These are phyloP conservation scores for Brachionus paranguensis DNA, from an alignment of 1,140 invertebrate species.

Conservation along the genomic window DNA sequence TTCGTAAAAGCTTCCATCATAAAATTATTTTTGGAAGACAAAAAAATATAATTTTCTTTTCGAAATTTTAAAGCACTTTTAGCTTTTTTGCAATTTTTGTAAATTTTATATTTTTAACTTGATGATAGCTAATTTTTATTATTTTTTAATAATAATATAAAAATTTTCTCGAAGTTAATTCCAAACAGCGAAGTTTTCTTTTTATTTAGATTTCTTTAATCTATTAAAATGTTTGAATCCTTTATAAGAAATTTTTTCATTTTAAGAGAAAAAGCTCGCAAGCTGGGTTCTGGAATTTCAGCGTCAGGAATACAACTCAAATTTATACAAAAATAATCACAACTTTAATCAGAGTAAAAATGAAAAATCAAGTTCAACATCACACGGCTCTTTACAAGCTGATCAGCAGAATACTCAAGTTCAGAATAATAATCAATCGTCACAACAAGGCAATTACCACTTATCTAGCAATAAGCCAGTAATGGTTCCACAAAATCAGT, in stretches of 20 bases:
- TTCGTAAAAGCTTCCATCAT: no score
- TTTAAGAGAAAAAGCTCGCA: constrained; percentile 21
- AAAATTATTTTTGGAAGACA: no score
- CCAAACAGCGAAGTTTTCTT: no score
- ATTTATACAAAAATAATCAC: constrained; percentile 19
- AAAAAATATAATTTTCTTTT: no score
- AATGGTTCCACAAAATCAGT: background rate
- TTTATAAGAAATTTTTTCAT: background rate
- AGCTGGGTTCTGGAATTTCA: constrained; percentile 34
- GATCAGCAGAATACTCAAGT: background rate
- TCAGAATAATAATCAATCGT: background rate
- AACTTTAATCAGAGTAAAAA: background rate
- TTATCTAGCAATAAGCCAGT: background rate
- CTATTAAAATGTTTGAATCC: background rate
- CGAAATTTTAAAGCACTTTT: no score
- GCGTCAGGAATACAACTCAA: constrained; percentile 5
- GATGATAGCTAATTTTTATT: no score
- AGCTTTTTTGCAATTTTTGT: no score
- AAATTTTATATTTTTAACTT: no score
- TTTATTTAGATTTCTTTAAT: no score
- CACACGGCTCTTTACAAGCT: background rate
- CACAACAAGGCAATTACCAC: background rate
- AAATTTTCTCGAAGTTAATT: no score
- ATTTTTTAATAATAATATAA: no score
- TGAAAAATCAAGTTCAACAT: background rate